A percentile compares a stretch with the other conserved stretches of the same genome.
Evolutionary conservation across 2,797 vertebrate species (phyloP).

Genomic region (Gambusia yucatana): DNA sequence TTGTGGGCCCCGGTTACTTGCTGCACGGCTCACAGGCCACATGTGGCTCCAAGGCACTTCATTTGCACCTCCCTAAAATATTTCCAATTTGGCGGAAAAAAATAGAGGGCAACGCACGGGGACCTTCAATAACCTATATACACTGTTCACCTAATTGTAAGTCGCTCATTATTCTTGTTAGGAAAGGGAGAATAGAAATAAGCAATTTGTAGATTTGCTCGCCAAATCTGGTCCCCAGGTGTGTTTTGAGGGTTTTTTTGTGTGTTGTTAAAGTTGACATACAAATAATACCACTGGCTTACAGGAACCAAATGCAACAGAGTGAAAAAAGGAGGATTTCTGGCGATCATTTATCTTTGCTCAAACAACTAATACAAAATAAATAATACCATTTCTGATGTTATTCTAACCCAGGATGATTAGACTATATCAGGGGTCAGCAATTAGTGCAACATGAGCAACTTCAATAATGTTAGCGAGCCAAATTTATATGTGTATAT

Average conservation of each 20-base stretch:
- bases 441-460: background rate
- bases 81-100: slow-evolving; percentile 43
- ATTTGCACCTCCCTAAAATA: slow-evolving; percentile 56
- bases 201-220: background rate
- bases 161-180: background rate
- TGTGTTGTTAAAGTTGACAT: background rate
- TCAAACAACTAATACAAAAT: background rate
- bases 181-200: background rate
- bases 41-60: slow-evolving; percentile 59
- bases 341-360: background rate
- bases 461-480: background rate
- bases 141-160: background rate
- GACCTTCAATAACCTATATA: slow-evolving; percentile 29
- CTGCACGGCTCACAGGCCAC: slow-evolving; percentile 67
- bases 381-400: background rate
- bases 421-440: background rate
- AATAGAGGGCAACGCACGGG: slow-evolving; percentile 28
- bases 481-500: no score
- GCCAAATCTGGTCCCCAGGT: background rate
- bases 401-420: background rate
- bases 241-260: background rate
- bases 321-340: background rate
- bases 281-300: background rate
- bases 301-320: background rate
- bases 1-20: slow-evolving; percentile 62